These are phyloP conservation scores for Ichneumoninae sp. DNA, from an alignment of 2,888 invertebrate species.

Conservation along the genomic window DNA sequence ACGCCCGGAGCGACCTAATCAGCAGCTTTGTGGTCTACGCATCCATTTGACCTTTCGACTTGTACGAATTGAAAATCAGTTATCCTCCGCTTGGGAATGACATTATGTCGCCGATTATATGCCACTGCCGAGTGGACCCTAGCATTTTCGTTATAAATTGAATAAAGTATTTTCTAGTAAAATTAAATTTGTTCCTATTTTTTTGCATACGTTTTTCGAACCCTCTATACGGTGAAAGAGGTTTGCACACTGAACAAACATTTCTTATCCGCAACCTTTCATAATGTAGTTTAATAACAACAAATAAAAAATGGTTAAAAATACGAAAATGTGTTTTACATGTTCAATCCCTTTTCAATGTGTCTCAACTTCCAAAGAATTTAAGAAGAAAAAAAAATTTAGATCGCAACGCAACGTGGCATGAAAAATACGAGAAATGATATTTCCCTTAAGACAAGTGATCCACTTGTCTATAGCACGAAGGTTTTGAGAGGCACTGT, in stretches of 20 bases:
- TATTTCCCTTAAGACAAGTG: slow-evolving; percentile 45
- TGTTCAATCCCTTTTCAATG: not conserved
- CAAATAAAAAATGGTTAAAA: not conserved
- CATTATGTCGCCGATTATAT: not conserved
- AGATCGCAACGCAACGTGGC: too few relatives aligned
- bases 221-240: too few relatives aligned
- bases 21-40: not conserved
- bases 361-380: not conserved
- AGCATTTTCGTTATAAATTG: not conserved
- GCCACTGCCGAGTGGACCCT: not conserved
- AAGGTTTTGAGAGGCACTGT: slow-evolving; percentile 36
- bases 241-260: too few relatives aligned
- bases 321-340: not conserved
- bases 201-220: too few relatives aligned
- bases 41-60: not conserved
- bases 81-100: not conserved
- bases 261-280: too few relatives aligned
- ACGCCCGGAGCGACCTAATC: slow-evolving; percentile 34
- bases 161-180: not conserved
- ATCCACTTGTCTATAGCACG: slow-evolving; percentile 24
- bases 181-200: too few relatives aligned
- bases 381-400: not conserved
- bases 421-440: slow-evolving; percentile 3
- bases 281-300: too few relatives aligned
- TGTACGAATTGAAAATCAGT: not conserved